phyloP scores from a whole-genome alignment of 1,140 invertebrate species.

The Latrodectus geometricus region DNA sequence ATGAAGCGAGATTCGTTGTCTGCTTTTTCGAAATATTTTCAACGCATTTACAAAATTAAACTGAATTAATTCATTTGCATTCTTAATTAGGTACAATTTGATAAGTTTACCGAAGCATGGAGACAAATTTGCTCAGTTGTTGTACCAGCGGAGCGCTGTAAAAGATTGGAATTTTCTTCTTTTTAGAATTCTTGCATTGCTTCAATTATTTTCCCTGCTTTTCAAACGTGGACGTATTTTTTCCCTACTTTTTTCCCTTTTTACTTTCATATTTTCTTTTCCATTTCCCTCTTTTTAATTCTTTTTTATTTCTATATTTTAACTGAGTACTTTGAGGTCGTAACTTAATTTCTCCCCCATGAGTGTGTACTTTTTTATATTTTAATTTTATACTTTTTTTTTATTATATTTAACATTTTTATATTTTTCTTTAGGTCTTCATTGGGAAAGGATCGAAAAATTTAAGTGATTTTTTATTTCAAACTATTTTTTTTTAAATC shows the following conservation, averaged over 20 bases:
- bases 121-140: constrained; percentile 61
- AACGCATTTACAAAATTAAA: constrained; percentile 63
- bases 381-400: constrained; percentile 28
- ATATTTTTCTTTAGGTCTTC: constrained; percentile 33
- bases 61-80: constrained; percentile 63
- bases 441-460: constrained; percentile 35
- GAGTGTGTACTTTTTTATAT: constrained; percentile 34
- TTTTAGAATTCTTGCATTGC: constrained; percentile 47
- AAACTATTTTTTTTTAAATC: constrained; percentile 50
- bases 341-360: constrained; percentile 60
- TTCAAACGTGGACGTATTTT: constrained; percentile 49
- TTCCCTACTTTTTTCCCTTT: constrained; percentile 22
- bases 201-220: constrained; percentile 60
- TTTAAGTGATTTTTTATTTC: constrained; percentile 50
- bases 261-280: constrained; percentile 40
- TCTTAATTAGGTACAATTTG: constrained; percentile 62
- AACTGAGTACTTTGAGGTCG: constrained; percentile 53
- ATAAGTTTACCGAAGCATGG: constrained; percentile 61
- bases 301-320: constrained; percentile 56
- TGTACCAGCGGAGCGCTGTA: constrained; percentile 40
- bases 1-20: constrained; percentile 53
- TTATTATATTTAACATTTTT: constrained; percentile 57
- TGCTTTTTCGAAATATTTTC: constrained; percentile 58
- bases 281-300: constrained; percentile 40
- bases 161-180: constrained; percentile 53